A percentile compares a stretch with the other conserved stretches of the same genome.
phyloP scores from a whole-genome alignment of 2,888 invertebrate species.

The Caenorhabditis macrosperma region DNA sequence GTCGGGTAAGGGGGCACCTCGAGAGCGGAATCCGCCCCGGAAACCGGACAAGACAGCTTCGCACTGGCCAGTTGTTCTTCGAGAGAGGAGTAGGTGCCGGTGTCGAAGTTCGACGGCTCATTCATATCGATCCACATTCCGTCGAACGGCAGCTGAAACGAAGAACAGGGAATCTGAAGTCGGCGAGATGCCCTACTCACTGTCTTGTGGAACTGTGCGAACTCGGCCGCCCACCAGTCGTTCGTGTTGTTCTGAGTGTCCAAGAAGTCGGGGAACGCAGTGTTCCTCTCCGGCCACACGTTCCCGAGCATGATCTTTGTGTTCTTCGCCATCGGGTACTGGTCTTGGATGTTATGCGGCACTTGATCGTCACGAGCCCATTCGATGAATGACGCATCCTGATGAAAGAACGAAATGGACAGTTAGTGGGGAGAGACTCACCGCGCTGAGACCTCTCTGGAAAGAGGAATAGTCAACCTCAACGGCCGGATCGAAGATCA shows the following conservation, averaged over 20 bases:
- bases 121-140: constrained; percentile 94
- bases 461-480: constrained; percentile 76
- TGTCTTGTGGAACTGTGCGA: constrained; percentile 60
- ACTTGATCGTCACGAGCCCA: constrained; percentile 63
- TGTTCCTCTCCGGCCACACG: constrained; percentile 67
- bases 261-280: constrained; percentile 71
- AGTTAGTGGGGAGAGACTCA: not conserved
- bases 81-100: constrained; percentile 49
- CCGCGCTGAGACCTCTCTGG: constrained; percentile 63
- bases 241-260: constrained; percentile 60
- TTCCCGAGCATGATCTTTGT: constrained; percentile 69
- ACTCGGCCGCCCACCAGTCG: constrained; percentile 70
- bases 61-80: constrained; percentile 31
- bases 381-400: constrained; percentile 68
- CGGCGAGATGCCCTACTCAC: constrained; percentile 15
- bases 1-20: constrained; percentile 69
- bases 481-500: constrained; percentile 79
- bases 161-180: not conserved
- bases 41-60: constrained; percentile 63
- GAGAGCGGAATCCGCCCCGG: constrained; percentile 54
- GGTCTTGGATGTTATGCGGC: constrained; percentile 58
- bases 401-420: not conserved
- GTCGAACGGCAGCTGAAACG: constrained; percentile 82
- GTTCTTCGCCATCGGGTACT: constrained; percentile 67
- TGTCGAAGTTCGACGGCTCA: constrained; percentile 87